Evolutionary conservation across 2,797 vertebrate genomes (phyloP), one percentile per base, ranked within the genome.

Genomic region (Clarias platycephalus): DNA sequence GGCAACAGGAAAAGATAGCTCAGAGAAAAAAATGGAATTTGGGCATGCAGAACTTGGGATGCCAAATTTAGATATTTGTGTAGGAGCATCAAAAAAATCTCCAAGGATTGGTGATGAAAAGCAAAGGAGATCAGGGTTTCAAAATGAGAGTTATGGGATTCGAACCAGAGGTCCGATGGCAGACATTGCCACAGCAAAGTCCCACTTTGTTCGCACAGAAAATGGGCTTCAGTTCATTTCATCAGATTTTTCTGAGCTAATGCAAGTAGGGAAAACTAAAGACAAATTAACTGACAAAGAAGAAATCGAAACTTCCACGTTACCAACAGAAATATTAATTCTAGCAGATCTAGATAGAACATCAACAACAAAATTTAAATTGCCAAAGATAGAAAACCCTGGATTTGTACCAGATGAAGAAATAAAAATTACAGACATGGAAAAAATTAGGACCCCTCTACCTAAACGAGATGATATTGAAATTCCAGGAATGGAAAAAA

Each of bases 401-500:
- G 88, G 90, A 58, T 86, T 92, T 58, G n/a, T 64, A 26, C 84
- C 57, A 10, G 89, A 92, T 68, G 88, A 93, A 76, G 81, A 82
- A 20, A 82, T 91, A 72, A 84, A 88, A 86, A 82, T 86, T 84
- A 86, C 80, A 1, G 85, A 88, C 40, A 72, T 55, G 12, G 91
- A 89, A 67, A 57, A 84, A 85, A 85, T 72, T 0, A 92, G 88
- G 2, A 88, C 67, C 0, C 87, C 89, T 68, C 90, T 93, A 82
- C 86, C 90, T n/a, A 94, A 95, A 91, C 92, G 95, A 57, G 92
- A 95, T 77, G 91, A 93, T 18, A 91, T 90, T 80, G 85, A 90
- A 40, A 85, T 90, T 20, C 91, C 92, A 7, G 88, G 95, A 13
- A 95, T 90, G 81, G 80, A 88, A n/a, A 90, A 89, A 79, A 67